A percentile compares a stretch with the other conserved stretches of the same genome.
Evolutionary conservation across 2,888 invertebrate genomes (phyloP).

Genomic region (Vesta saturnalis): DNA sequence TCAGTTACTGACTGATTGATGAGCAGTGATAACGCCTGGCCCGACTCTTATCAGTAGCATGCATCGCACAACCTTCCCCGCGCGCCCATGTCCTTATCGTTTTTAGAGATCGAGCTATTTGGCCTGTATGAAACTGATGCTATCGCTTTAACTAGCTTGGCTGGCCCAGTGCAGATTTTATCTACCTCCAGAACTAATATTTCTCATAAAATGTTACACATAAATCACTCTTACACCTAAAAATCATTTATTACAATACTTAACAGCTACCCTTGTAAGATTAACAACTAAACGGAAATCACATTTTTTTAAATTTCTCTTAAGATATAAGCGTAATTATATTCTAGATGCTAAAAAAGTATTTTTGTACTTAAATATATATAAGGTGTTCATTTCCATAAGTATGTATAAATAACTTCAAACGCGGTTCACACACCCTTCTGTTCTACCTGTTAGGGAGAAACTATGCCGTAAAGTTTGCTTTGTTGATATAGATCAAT

Average conservation of each 20-base stretch:
- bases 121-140: constrained; percentile 64
- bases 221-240: constrained; percentile 58
- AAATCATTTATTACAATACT: constrained; percentile 42
- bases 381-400: too few relatives aligned
- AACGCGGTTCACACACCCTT: too few relatives aligned
- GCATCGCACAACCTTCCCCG: constrained; percentile 52
- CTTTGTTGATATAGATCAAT: too few relatives aligned
- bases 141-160: constrained; percentile 68
- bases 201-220: constrained; percentile 53
- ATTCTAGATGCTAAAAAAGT: too few relatives aligned
- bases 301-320: background rate
- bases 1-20: constrained; percentile 63
- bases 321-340: too few relatives aligned
- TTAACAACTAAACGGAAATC: background rate
- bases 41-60: constrained; percentile 62
- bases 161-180: constrained; percentile 66
- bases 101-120: constrained; percentile 61
- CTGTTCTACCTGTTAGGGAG: too few relatives aligned
- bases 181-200: constrained; percentile 57
- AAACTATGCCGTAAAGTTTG: too few relatives aligned
- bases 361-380: too few relatives aligned
- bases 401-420: too few relatives aligned
- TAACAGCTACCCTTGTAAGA: constrained; percentile 20
- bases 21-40: constrained; percentile 61
- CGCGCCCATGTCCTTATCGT: constrained; percentile 51